Base-by-base conservation (phyloP, 2,888 invertebrate genomes). In the Oscheius onirici region DNA sequence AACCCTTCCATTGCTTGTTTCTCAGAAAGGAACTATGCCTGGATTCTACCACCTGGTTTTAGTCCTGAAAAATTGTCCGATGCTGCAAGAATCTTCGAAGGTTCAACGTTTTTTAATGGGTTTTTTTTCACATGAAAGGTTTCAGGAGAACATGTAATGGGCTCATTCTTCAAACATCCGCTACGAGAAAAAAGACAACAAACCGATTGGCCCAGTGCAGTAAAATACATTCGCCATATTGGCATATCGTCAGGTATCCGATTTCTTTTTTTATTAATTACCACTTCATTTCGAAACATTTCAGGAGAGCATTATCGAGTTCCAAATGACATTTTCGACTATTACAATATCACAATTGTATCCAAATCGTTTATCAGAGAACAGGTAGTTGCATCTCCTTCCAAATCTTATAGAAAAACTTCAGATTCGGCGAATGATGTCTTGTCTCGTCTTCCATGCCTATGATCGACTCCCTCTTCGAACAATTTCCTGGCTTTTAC, bases 341-440 rank as follows among this genome's bases (percentile, higher is more conserved):
- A 82, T 70, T 84, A 79, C 70, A 82, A 83, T 69, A 76, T 84
- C 0, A 78, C 75, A 13, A 76, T 84, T 24, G 75, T 83, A 0
- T 78, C 84, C 1, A 74, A 73, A 40, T 78, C 79, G 2, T 84
- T 81, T 70, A 76, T 83, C 11, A 57, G 83, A 55, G 83, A 83
- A 71, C 84, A 84, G 76, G 83, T 83, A 41, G 28, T 26, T 10
- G n/a, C n/a, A n/a, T n/a, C n/a, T n/a, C n/a, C n/a, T n/a, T n/a
- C n/a, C n/a, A n/a, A n/a, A n/a, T n/a, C n/a, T n/a, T n/a, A n/a
- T n/a, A n/a, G n/a, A n/a, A n/a, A n/a, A n/a, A n/a, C n/a, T n/a
- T n/a, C 34, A 83, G 84, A 84, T 84, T 54, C 78, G 84, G 1
- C 71, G 84, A 66, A 83, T 84, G 83, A 77, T 83, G 71, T 77